These are phyloP conservation scores for Tipula lateralis DNA, from an alignment of 2,888 invertebrate species.

Conservation along the genomic window DNA sequence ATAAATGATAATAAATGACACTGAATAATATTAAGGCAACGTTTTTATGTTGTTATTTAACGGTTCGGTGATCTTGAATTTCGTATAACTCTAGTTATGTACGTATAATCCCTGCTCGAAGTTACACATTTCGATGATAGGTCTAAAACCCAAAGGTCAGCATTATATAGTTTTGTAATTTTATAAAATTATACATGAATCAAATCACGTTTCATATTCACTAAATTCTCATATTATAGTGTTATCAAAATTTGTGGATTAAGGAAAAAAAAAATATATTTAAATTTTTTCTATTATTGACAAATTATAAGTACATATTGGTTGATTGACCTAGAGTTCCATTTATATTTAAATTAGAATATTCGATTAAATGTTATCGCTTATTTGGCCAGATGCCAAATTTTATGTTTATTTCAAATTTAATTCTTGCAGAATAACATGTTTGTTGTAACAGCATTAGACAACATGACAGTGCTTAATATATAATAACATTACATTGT, in stretches of 20 bases:
- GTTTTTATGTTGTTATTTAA: not conserved
- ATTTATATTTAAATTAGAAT: too few species aligned
- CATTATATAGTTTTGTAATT: not conserved
- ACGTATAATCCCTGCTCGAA: not conserved
- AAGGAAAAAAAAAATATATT: not conserved
- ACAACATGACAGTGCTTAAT: too few species aligned
- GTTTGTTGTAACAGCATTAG: too few species aligned
- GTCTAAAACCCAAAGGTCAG: not conserved
- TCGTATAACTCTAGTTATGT: not conserved
- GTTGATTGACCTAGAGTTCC: too few species aligned
- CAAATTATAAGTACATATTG: too few species aligned
- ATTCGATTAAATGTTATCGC: too few species aligned
- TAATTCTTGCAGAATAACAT: too few species aligned
- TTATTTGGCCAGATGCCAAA: too few species aligned
- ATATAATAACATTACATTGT: too few species aligned
- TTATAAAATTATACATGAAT: too few species aligned
- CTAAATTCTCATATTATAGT: not conserved
- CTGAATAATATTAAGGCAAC: not conserved
- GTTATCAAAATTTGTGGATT: not conserved
- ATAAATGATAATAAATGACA: conserved; percentile 11
- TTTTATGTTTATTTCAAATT: too few species aligned
- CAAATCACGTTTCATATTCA: not conserved
- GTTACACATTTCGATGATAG: not conserved
- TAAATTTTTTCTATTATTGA: too few species aligned
- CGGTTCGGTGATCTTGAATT: not conserved